Conservation (phyloP, 2,888 invertebrate species). For the Scaptomyza tumidula region DNA sequence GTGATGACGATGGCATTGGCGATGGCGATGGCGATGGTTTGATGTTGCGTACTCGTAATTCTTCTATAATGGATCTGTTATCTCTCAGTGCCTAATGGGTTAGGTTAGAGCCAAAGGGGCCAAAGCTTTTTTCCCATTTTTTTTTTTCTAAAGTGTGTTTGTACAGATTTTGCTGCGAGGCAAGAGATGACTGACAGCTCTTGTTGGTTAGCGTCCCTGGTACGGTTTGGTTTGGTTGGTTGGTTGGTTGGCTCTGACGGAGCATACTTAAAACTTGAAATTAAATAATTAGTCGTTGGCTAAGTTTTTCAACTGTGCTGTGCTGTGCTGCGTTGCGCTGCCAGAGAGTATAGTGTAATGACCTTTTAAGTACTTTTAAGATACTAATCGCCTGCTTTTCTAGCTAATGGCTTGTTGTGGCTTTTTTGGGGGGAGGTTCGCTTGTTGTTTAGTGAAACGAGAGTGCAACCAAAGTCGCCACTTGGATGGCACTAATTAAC, state of each 20-base stretch:
- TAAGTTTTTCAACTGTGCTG: conserved; percentile 58
- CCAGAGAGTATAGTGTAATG: conserved; percentile 65
- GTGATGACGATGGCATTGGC: conserved; percentile 24
- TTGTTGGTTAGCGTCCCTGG: conserved; percentile 19
- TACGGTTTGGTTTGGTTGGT: background rate
- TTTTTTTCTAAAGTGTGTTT: conserved; percentile 3
- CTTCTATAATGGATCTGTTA: conserved; percentile 80
- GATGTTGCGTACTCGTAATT: conserved; percentile 77
- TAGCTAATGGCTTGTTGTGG: conserved; percentile 78
- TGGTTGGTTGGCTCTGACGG: conserved; percentile 25
- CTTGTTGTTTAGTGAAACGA: conserved; percentile 44
- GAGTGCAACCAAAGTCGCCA: conserved; percentile 74
- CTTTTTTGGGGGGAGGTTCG: conserved; percentile 27
- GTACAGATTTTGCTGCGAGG: conserved; percentile 31
- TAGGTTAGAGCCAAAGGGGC: conserved; percentile 62
- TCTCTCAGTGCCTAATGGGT: conserved; percentile 76
- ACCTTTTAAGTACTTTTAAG: conserved; percentile 80
- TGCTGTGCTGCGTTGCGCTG: background rate
- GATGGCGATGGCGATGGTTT: conserved; percentile 55
- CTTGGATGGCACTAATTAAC: conserved; percentile 76
- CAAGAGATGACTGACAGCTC: conserved; percentile 72
- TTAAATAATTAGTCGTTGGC: conserved; percentile 79
- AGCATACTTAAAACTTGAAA: conserved; percentile 77
- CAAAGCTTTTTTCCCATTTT: conserved; percentile 36
- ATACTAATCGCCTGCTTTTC: conserved; percentile 71